Conservation (phyloP, 2,888 invertebrate species). For the Ptychoptera contaminata region DNA sequence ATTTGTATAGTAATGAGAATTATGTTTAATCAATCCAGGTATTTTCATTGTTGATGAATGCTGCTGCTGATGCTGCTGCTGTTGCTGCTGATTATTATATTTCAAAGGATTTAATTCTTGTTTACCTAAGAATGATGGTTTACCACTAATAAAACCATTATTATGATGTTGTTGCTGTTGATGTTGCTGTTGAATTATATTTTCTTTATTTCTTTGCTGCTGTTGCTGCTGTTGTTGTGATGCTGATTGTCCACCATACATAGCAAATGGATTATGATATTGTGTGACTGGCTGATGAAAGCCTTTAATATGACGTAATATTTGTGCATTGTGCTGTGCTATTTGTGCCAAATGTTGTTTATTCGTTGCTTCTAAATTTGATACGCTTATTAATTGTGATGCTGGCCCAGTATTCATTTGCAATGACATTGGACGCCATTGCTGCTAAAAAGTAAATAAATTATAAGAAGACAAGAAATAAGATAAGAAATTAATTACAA, state of each 20-base stretch:
- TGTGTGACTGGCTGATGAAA: constrained; percentile 9
- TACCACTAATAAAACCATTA: constrained; percentile 4
- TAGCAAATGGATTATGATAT: constrained; percentile 8
- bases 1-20: neutral
- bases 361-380: constrained; percentile 8
- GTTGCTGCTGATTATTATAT: constrained; percentile 7
- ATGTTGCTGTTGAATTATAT: neutral
- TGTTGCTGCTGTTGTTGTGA: constrained; percentile 2
- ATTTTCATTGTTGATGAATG: constrained; percentile 7
- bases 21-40: constrained; percentile 3
- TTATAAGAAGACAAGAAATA: no score
- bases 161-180: neutral
- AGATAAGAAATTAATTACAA: no score
- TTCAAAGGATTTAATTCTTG: constrained; percentile 5
- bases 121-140: constrained; percentile 8
- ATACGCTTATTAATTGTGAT: constrained; percentile 9
- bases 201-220: constrained; percentile 11
- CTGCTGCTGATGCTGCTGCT: constrained; percentile 2
- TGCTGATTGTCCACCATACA: constrained; percentile 3
- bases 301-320: constrained; percentile 10
- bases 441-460: constrained; percentile 7
- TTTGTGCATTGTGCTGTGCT: constrained; percentile 11
- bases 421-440: constrained; percentile 8
- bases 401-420: constrained; percentile 3
- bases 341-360: constrained; percentile 10